Conservation (phyloP, 1,140 invertebrate species). For the Neelides sp. region DNA sequence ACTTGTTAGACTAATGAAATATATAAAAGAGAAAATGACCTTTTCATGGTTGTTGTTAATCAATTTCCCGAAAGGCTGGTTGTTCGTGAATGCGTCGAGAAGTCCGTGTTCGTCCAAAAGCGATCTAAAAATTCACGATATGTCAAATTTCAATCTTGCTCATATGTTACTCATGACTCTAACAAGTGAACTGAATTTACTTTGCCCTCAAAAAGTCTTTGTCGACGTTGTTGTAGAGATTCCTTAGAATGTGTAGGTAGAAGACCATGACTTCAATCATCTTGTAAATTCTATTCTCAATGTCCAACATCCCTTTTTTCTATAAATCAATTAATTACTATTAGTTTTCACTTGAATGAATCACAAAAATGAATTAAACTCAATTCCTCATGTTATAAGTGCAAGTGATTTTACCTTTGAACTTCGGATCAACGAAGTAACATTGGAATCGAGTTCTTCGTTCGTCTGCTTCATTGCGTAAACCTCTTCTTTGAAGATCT, state of each 20-base stretch:
- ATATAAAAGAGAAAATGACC: no score
- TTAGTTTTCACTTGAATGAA: not conserved
- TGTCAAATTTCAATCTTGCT: no score
- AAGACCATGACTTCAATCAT: conserved; percentile 29
- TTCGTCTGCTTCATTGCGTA: conserved; percentile 12
- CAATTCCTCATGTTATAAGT: not conserved
- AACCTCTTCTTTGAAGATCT: no score
- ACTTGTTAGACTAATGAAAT: no score
- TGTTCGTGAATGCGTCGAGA: no score
- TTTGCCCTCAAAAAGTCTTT: not conserved
- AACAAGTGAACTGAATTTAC: no score
- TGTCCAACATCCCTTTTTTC: conserved; percentile 24
- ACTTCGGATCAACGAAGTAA: conserved; percentile 4
- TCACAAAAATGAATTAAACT: no score
- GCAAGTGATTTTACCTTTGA: conserved; percentile 13
- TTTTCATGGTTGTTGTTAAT: no score
- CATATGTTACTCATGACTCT: no score
- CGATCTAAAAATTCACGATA: no score
- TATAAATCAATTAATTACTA: conserved; percentile 5
- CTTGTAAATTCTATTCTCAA: conserved; percentile 25
- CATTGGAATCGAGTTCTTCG: conserved; percentile 18
- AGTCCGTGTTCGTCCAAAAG: no score
- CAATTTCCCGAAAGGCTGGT: no score
- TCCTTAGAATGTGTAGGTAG: conserved; percentile 26
- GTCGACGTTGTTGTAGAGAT: conserved; percentile 6